Evolutionary conservation across 2,113 vertebrate species (phyloP).

Genomic region (Chauna torquata): DNA sequence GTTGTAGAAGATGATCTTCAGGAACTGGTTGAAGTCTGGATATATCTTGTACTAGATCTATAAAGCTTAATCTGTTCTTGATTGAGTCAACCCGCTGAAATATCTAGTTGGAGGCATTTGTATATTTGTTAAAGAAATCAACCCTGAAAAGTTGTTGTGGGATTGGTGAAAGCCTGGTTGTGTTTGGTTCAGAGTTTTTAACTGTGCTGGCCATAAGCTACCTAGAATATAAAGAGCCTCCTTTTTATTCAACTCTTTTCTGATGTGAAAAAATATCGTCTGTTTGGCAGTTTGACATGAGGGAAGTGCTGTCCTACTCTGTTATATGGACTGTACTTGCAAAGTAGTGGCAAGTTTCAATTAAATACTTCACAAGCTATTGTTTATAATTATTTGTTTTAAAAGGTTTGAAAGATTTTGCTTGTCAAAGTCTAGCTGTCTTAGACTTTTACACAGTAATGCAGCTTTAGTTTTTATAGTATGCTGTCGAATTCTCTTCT

Average conservation of each 20-base stretch:
- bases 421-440: not conserved
- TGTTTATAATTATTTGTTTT: slow-evolving; percentile 30
- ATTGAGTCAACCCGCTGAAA: slow-evolving; percentile 55
- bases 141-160: slow-evolving; percentile 80
- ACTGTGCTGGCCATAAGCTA: slow-evolving; percentile 73
- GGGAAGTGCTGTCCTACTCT: not conserved
- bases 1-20: not conserved
- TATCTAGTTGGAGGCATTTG: slow-evolving; percentile 74
- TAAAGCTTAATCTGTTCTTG: slow-evolving; percentile 66
- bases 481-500: not conserved
- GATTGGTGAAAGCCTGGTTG: slow-evolving; percentile 71
- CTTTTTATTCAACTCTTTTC: slow-evolving; percentile 27
- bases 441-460: not conserved
- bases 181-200: slow-evolving; percentile 72
- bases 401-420: not conserved
- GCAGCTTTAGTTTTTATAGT: not conserved
- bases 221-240: slow-evolving; percentile 61
- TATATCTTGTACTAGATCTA: slow-evolving; percentile 39
- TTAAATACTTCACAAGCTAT: not conserved
- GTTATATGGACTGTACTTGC: not conserved
- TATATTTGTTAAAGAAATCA: slow-evolving; percentile 73
- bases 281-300: not conserved
- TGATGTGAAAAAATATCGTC: slow-evolving; percentile 28
- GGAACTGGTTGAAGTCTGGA: slow-evolving; percentile 33
- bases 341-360: not conserved